A percentile compares a stretch with the other conserved stretches of the same genome.
phyloP scores from a whole-genome alignment of 2,113 vertebrate genomes.

The Bos taurus region ARS-UCD2.0 NC_037357.1:49102001-49102500 shows the following conservation, averaged over 20 bases:
- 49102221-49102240: neutral
- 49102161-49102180: neutral
- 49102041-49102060: neutral
- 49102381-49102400: no score
- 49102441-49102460: no score
- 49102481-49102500: no score
- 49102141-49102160: neutral
- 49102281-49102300: neutral
- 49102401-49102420: no score
- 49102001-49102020: neutral
- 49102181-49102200: neutral
- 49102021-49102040: neutral
- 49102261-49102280: neutral
- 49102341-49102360: no score
- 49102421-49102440: no score
- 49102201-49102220: neutral
- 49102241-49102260: neutral
- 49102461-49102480: no score
- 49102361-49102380: no score
- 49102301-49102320: no score
- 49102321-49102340: no score
- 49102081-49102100: neutral
- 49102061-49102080: neutral
- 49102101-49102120: neutral
- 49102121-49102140: neutral